phyloP scores from a whole-genome alignment of 64 coral and sea anemone species.

The Astreopora myriophthalma region DNA sequence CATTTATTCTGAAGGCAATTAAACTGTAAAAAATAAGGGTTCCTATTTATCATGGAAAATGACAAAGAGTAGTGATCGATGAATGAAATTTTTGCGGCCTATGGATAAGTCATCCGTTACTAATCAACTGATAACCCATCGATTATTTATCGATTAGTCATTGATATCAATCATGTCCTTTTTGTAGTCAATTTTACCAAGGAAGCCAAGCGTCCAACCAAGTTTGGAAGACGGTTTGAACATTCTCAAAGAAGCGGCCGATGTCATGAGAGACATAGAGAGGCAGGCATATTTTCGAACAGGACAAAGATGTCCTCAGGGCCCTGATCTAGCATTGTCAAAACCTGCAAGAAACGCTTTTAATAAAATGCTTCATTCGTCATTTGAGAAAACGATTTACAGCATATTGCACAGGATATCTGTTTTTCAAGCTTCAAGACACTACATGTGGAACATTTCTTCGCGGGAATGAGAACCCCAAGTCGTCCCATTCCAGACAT shows the following conservation, averaged over 20 bases:
- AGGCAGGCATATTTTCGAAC: background rate
- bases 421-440: conserved; percentile 51
- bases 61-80: too few species aligned
- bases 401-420: background rate
- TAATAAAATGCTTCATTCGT: conserved; percentile 18
- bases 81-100: too few species aligned
- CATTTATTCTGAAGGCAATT: too few species aligned
- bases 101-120: too few species aligned
- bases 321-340: conserved; percentile 10
- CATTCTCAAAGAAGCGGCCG: background rate
- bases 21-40: too few species aligned
- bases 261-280: conserved; percentile 22
- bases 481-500: conserved; percentile 44
- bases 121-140: too few species aligned
- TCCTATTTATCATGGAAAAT: too few species aligned
- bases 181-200: too few species aligned
- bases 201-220: background rate
- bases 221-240: conserved; percentile 15
- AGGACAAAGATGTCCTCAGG: conserved; percentile 4
- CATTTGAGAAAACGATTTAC: conserved; percentile 11
- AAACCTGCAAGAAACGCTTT: conserved; percentile 51
- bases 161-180: too few species aligned
- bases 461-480: conserved; percentile 35
- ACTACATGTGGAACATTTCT: conserved; percentile 45
- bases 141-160: too few species aligned